phyloP scores from a whole-genome alignment of 2,888 invertebrate genomes.

The Caenorhabditis becei region DNA sequence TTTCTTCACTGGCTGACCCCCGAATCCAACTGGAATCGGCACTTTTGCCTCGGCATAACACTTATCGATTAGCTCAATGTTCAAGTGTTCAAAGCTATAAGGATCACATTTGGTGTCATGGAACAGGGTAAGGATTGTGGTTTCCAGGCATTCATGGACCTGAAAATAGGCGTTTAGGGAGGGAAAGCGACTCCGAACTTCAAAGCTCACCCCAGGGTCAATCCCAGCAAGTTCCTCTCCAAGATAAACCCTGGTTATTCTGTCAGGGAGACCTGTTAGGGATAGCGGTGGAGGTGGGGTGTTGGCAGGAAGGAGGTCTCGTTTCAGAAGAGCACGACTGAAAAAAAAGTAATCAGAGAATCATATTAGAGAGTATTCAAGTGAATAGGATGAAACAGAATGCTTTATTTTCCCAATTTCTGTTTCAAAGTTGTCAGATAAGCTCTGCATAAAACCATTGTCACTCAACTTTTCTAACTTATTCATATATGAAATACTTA shows the following conservation, averaged over 20 bases:
- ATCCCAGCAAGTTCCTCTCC: constrained; percentile 69
- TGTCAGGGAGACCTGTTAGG: constrained; percentile 36
- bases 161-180: constrained; percentile 2
- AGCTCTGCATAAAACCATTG: too few relatives aligned
- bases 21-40: constrained; percentile 7
- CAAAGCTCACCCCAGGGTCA: constrained; percentile 62
- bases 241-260: constrained; percentile 59
- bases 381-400: too few relatives aligned
- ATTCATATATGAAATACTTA: too few relatives aligned
- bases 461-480: too few relatives aligned
- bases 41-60: constrained; percentile 65
- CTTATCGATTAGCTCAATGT: constrained; percentile 64
- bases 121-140: constrained; percentile 48
- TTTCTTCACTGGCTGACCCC: constrained; percentile 6
- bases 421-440: too few relatives aligned
- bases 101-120: constrained; percentile 57
- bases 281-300: constrained; percentile 25
- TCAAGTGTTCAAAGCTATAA: constrained; percentile 55
- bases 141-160: constrained; percentile 63
- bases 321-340: constrained; percentile 35
- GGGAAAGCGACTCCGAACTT: background rate
- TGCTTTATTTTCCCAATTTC: constrained; percentile 1
- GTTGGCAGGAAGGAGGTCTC: constrained; percentile 14
- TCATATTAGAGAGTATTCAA: too few relatives aligned
- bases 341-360: constrained; percentile 22